These are phyloP conservation scores for Neostethus bicornis DNA, from an alignment of 2,797 vertebrate genomes.

Conservation along the genomic window DNA sequence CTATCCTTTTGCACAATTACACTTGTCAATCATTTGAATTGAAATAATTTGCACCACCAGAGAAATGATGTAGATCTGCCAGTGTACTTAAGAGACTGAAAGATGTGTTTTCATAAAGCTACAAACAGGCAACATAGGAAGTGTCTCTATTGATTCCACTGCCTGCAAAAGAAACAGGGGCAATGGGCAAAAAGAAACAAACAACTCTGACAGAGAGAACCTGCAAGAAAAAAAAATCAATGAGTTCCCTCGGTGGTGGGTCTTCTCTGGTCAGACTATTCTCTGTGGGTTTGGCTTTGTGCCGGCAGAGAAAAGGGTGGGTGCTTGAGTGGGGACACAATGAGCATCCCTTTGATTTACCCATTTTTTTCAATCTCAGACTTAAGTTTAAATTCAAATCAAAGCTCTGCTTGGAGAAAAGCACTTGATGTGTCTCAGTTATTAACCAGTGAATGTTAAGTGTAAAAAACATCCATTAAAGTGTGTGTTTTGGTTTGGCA, in stretches of 20 bases:
- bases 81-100: slow-evolving; percentile 73
- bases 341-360: slow-evolving; percentile 70
- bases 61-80: slow-evolving; percentile 79
- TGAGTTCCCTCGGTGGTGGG: slow-evolving; percentile 75
- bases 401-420: slow-evolving; percentile 22
- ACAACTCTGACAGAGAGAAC: slow-evolving; percentile 76
- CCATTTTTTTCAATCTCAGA: slow-evolving; percentile 54
- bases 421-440: background rate
- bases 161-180: slow-evolving; percentile 80
- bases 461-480: slow-evolving; percentile 20
- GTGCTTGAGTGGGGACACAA: slow-evolving; percentile 27
- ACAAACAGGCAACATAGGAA: slow-evolving; percentile 77
- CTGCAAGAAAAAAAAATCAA: slow-evolving; percentile 77
- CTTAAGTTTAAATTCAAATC: slow-evolving; percentile 53
- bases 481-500: slow-evolving; percentile 20
- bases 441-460: too few relatives aligned
- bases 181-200: slow-evolving; percentile 81
- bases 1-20: slow-evolving; percentile 75
- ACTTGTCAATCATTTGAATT: slow-evolving; percentile 82
- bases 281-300: slow-evolving; percentile 70
- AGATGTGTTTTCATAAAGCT: slow-evolving; percentile 79
- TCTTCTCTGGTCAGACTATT: slow-evolving; percentile 74
- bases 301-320: slow-evolving; percentile 31
- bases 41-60: slow-evolving; percentile 77
- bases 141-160: slow-evolving; percentile 78